A percentile compares a stretch with the other conserved stretches of the same genome.
Evolutionary conservation across 2,888 invertebrate genomes (phyloP).

Genomic region (Dryobota labecula): DNA sequence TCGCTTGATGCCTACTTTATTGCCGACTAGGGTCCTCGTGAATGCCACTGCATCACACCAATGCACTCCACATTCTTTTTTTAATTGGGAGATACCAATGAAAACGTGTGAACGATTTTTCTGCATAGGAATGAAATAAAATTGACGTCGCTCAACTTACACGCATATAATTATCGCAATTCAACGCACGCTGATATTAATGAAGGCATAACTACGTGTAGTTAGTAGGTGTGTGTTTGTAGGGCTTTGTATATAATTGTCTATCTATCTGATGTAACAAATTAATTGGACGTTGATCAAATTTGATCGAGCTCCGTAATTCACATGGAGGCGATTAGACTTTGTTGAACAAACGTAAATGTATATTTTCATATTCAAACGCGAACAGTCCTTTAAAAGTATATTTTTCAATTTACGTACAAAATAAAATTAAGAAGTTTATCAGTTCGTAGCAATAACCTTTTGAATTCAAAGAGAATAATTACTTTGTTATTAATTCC

Average conservation of each 20-base stretch:
- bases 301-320: slow-evolving; percentile 57
- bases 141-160: slow-evolving; percentile 5
- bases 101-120: slow-evolving; percentile 57
- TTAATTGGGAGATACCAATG: slow-evolving; percentile 72
- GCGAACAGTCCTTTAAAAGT: slow-evolving; percentile 11
- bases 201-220: slow-evolving; percentile 14
- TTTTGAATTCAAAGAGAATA: slow-evolving; percentile 33
- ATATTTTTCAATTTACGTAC: slow-evolving; percentile 27
- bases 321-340: slow-evolving; percentile 53
- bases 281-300: slow-evolving; percentile 63
- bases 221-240: slow-evolving; percentile 15
- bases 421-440: slow-evolving; percentile 10
- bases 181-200: slow-evolving; percentile 24
- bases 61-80: slow-evolving; percentile 74
- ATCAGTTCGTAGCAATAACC: slow-evolving; percentile 22
- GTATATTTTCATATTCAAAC: slow-evolving; percentile 21
- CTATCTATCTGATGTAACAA: slow-evolving; percentile 51
- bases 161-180: slow-evolving; percentile 8
- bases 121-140: slow-evolving; percentile 37
- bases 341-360: slow-evolving; percentile 54
- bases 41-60: slow-evolving; percentile 73
- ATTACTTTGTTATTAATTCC: slow-evolving; percentile 21
- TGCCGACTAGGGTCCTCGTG: slow-evolving; percentile 75
- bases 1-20: slow-evolving; percentile 85
- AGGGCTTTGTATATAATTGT: slow-evolving; percentile 47